Base-by-base conservation (phyloP, 37 sponge, comb jelly and placozoan species). In the Petrosia ficiformis region DNA sequence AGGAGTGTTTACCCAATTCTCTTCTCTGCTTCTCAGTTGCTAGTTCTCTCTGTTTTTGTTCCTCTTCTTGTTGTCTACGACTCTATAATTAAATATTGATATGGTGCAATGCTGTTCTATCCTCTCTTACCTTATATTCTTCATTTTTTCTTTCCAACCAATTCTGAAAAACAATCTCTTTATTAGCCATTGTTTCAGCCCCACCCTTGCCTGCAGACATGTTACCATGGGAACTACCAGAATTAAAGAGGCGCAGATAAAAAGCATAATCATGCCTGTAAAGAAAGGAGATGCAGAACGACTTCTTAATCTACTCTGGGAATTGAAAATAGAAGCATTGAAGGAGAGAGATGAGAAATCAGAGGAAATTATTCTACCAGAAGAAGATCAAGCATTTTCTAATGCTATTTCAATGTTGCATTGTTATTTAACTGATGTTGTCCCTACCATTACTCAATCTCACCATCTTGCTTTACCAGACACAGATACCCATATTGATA, bases 111-210 rank as follows among this genome's bases (percentile, higher is more conserved):
- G 54, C 54, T n/a, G 52, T 41, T 24, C 30, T 28, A 26, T 32
- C 24, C 4, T 73, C 1, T 21, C 52, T 28, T 25, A 84, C 88
- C 73, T 65, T 80, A 33, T 56, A 16, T 64, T 86, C 82, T 63
- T 87, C 85, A 39, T 70, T 71, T 38, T 92, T 92, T 70, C 56
- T 87, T 63, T 54, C 73, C 32, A 86, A 43, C 93, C 93, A 92
- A 8, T 64, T 78, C 39, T 76, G 61, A 59, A 92, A 92, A 30
- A 77, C 93, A 21, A 30, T 43, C 57, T 71, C 80, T 34, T 68
- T 59, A 31, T 63, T 57, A 37, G 14, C 54, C 14, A 14, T 48
- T 8, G 54, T 14, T 29, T n/a, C 16, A 41, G 52, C 57, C 73
- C 28, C 57, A 30, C 57, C 73, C 42, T 26, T 8, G 10, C 35